A percentile compares a stretch with the other conserved stretches of the same genome.
Evolutionary conservation across 2,113 vertebrate species (phyloP).

Genomic region (Salvelinus namaycush): DNA sequence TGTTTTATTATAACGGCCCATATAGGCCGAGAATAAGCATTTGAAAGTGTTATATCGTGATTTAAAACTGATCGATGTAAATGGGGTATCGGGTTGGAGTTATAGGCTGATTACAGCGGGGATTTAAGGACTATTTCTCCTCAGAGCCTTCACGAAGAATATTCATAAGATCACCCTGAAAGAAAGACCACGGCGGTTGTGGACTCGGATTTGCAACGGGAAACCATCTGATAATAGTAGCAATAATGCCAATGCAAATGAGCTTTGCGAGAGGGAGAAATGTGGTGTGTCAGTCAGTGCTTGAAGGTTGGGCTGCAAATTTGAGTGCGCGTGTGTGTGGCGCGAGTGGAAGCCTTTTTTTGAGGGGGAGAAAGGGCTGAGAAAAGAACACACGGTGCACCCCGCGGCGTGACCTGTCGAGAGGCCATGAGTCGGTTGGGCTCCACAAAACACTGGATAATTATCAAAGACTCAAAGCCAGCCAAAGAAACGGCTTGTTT

Average conservation of each 20-base stretch:
- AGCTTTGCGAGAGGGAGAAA: constrained; percentile 52
- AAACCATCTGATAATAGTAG: constrained; percentile 70
- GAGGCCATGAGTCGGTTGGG: constrained; percentile 29
- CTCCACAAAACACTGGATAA: constrained; percentile 20
- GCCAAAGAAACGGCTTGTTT: not conserved
- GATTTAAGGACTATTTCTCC: constrained; percentile 54
- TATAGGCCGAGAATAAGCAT: not conserved
- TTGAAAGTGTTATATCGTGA: not conserved
- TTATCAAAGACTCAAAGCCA: constrained; percentile 18
- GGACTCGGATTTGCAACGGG: constrained; percentile 75
- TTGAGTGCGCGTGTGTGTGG: not conserved
- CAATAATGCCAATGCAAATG: constrained; percentile 77
- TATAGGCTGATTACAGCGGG: constrained; percentile 60
- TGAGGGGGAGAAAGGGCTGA: not conserved
- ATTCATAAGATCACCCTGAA: constrained; percentile 62
- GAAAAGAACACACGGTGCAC: constrained; percentile 23
- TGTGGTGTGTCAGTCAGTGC: constrained; percentile 32
- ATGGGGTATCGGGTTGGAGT: constrained; percentile 48
- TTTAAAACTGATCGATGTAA: constrained; percentile 56
- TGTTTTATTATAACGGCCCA: not conserved
- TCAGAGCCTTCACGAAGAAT: constrained; percentile 52
- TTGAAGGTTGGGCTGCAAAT: not conserved
- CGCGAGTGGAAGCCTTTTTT: not conserved
- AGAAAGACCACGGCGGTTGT: constrained; percentile 60
- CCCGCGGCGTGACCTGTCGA: constrained; percentile 36